Base-by-base conservation (phyloP, 2,797 vertebrate genomes). In the Crocodylus rhombifer region DNA sequence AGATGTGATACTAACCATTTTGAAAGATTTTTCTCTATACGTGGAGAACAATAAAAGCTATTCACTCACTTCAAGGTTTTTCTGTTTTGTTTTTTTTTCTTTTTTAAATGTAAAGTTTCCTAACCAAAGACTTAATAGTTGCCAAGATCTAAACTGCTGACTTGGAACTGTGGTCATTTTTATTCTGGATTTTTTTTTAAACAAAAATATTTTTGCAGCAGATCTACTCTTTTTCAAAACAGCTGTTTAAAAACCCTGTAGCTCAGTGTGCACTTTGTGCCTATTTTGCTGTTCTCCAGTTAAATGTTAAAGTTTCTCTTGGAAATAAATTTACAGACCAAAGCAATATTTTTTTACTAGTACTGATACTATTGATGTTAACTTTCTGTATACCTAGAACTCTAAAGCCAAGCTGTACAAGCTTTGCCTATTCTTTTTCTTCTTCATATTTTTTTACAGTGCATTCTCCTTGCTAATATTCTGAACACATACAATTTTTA, bases 191-290 rank as follows among this genome's bases (percentile, higher is more conserved):
- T 76, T 26, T 58, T 85, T 88, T 83, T 17, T 18, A 60, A 92
- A 87, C 20, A 87, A 86, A 93, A 95, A 96, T 92, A 94, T 91
- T 96, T 96, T 92, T 94, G 20, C 14, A 88, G 74, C 16, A 73
- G 83, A 92, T 73, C 61, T 91, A 51, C 42, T 93, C 9, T 83
- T 90, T 80, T 42, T 78, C 61, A 82, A 87, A 95, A 62, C 90
- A 96, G 94, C 89, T 97, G 90, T 93, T 91, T 87, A 91, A 97
- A 94, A 42, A 42, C 42, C 87, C 88, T 90, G 26, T 58, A 55
- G 33, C 84, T 89, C 88, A 92, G 76, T 36, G 26, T 71, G 36
- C 80, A 42, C 16, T 87, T 87, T 57, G 15, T 58, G 56, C 63
- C 75, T 84, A 63, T 75, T 90, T 81, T 91, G 4, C 62, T 74